Evolutionary conservation across 2,888 invertebrate genomes (phyloP).

Genomic region (Drosophila fungiperda): DNA sequence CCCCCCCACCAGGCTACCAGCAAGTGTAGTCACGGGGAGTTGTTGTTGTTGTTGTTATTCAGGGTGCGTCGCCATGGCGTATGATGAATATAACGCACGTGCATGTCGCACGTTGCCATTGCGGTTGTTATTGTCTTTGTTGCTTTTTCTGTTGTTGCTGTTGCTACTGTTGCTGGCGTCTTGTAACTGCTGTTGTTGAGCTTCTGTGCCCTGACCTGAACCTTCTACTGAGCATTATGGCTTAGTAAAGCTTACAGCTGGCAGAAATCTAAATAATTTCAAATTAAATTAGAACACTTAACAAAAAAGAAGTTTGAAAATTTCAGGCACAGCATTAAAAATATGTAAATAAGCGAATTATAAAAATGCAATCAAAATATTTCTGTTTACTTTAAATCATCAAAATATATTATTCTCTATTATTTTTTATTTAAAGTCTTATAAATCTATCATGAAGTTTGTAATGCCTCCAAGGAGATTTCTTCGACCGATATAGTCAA

Average conservation of each 20-base stretch:
- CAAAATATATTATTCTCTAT: no score
- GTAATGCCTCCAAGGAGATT: no score
- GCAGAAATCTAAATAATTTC: background rate
- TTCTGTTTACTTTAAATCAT: background rate
- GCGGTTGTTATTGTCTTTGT: slow-evolving; percentile 26
- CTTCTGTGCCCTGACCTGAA: slow-evolving; percentile 6
- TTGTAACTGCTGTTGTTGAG: slow-evolving; percentile 45
- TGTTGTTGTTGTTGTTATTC: slow-evolving; percentile 23
- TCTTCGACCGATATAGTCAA: no score
- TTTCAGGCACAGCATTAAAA: background rate
- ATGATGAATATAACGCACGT: slow-evolving; percentile 76
- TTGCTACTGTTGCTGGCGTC: slow-evolving; percentile 38
- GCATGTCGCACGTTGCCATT: slow-evolving; percentile 64
- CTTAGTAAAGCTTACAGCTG: background rate
- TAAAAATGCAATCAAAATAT: background rate
- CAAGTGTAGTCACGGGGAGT: slow-evolving; percentile 1
- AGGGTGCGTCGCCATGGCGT: slow-evolving; percentile 70
- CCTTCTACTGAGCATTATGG: background rate
- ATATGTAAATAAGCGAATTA: background rate
- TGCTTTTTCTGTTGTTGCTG: slow-evolving; percentile 25
- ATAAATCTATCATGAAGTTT: no score
- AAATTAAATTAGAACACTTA: background rate
- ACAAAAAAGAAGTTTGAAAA: background rate
- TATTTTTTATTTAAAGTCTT: no score
- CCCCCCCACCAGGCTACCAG: slow-evolving; percentile 18